Conservation (phyloP, 2,797 vertebrate species). For the Ficedula albicollis region DNA sequence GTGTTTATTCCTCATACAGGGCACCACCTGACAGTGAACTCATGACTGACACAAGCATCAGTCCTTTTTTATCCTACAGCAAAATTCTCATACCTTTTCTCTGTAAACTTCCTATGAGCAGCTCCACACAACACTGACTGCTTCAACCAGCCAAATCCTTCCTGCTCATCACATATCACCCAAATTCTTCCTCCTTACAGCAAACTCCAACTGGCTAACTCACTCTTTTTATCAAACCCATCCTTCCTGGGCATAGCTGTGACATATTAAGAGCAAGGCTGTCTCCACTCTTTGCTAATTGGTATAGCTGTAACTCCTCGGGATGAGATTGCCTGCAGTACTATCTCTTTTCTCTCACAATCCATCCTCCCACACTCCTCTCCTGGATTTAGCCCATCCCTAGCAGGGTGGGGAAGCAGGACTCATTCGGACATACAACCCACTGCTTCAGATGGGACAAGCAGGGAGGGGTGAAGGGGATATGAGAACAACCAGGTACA, state of each 20-base stretch:
- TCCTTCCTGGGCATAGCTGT: not conserved
- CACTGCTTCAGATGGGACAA: not conserved
- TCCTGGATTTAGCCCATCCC: not conserved
- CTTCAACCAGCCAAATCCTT: no score
- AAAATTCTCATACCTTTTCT: not conserved
- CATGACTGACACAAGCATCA: not conserved
- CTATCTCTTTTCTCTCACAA: not conserved
- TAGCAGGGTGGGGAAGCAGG: not conserved
- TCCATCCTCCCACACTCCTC: not conserved
- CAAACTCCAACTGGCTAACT: not conserved
- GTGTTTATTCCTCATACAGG: no score
- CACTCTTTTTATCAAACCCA: not conserved
- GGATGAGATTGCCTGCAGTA: not conserved
- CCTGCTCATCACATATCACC: not conserved
- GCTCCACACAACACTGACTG: not conserved
- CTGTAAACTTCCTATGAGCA: not conserved
- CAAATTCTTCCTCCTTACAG: not conserved
- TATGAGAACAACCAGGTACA: accelerated
- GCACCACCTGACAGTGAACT: not conserved
- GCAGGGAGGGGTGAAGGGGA: not conserved
- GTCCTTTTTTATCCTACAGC: not conserved
- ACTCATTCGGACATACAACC: accelerated
- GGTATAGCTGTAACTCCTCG: not conserved
- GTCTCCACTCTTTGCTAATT: not conserved
- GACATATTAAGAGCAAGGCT: not conserved